Evolutionary conservation across 1,140 invertebrate species (phyloP), one percentile per base, ranked within the genome.

Genomic region (Drosophila quadrilineata): DNA sequence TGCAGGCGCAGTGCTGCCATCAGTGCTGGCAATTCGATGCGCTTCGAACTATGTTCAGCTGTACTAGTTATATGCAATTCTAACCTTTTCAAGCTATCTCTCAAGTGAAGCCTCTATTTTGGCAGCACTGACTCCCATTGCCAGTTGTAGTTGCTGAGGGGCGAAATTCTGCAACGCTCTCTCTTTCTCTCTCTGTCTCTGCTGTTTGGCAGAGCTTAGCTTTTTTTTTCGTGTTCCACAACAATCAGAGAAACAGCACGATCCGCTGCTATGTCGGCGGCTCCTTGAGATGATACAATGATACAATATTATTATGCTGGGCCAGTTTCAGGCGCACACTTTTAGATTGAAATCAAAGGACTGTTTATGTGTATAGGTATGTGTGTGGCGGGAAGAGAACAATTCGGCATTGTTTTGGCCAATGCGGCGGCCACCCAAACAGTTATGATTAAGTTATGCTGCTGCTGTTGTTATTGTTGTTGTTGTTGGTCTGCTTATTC

Each of bases 361-460:
- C 5, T 43, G 24, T 48, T n/a, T 57, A 17, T 49, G 52, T 59
- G 19, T 68, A 36, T 56, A n/a, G 50, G 35, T 33, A 12, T 48
- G 14, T 60, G 50, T 71, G 46, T 63, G 45, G 14, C 14, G 41
- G 40, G 45, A 73, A 52, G 33, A 68, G 64, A 84, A 85, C 79
- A 84, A 84, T 85, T 73, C 77, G 85, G 70, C 77, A 84, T 84
- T 84, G 77, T 82, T 84, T 84, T 77, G 79, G 79, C 57, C 69
- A 63, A 50, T 68, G 79, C n/a, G n/a, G n/a, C 43, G 85, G 74
- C 85, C 84, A 87, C 85, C 84, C 84, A 87, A 84, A 85, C 84
- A 69, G 85, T 87, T 87, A 87, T 87, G 85, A 87, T 87, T 87
- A 85, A 87, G 75, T 77, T 80, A 85, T 85, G 79, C 69, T 71